Conservation (phyloP, 2,113 vertebrate species). For the Sprattus sprattus region DNA sequence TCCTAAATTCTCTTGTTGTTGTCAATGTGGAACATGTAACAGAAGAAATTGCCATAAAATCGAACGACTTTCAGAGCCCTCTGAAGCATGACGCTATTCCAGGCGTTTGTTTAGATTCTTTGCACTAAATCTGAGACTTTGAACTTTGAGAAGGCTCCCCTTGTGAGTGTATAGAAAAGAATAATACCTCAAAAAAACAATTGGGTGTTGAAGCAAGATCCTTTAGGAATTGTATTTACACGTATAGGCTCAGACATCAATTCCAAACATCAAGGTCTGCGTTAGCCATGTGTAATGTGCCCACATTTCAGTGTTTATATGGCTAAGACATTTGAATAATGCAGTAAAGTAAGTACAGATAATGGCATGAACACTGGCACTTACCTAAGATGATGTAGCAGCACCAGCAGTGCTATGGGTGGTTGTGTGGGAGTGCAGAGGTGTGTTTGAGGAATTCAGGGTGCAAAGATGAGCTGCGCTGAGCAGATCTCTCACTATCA, state of each 20-base stretch:
- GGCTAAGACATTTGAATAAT: background rate
- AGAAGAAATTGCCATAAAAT: too few species aligned
- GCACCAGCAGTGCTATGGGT: background rate
- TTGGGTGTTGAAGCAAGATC: background rate
- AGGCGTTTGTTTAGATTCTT: background rate
- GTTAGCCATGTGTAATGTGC: background rate
- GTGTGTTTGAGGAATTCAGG: background rate
- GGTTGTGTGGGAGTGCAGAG: background rate
- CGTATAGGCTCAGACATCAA: background rate
- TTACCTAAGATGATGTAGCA: background rate
- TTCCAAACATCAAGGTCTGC: background rate
- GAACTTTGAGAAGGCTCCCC: background rate
- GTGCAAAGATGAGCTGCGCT: background rate
- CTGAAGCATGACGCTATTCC: too few species aligned
- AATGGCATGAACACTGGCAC: conserved; percentile 10
- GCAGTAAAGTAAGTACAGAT: background rate
- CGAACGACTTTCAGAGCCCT: too few species aligned
- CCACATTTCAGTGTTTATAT: background rate
- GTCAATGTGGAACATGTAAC: too few species aligned
- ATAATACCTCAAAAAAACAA: background rate
- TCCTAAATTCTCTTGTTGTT: too few species aligned
- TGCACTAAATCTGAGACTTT: background rate
- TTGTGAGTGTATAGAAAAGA: background rate
- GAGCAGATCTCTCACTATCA: conserved; percentile 4
- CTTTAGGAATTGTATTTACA: background rate